Base-by-base conservation (phyloP, 1,140 invertebrate genomes). In the Aethina tumida region DNA sequence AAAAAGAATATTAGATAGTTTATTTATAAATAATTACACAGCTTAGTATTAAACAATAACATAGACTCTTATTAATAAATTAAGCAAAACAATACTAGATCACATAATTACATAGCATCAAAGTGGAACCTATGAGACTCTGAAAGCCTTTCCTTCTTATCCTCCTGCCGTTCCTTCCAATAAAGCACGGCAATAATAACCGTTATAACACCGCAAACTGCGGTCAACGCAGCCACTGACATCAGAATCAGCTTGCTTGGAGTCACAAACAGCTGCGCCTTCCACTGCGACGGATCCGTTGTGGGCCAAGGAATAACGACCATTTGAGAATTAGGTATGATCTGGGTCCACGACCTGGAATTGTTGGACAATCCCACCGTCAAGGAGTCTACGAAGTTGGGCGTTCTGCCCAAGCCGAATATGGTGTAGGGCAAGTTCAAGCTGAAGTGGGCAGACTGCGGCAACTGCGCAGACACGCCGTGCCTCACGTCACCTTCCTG, bases 261-360 rank as follows among this genome's bases (percentile, higher is more conserved):
- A 0, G 94, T 97, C 0, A 98, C 84, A 69, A 96, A 99, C 4
- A 99, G 64, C 58, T 94, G 88, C 13, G 80, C 88, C 46, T 80
- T 81, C 96, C 96, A 99, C 54, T 75, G 73, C 5, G 66, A 72
- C 4, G 89, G 81, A 28, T 86, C 68, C 41, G 75, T 65, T 2
- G 78, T 69, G 5, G 92, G 91, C 58, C 79, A 78, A 3, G 95
- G 95, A 42, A 97, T 89, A 1, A 98, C 80, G 12, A 97, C 83
- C 60, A 99, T 85, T 65, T 98, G 94, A 1, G 94, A 97, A 61
- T 99, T 19, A 88, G 95, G 60, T 56, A 99, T 97, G 20, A 98
- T 84, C 62, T 95, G 90, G 1, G 81, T 81, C 82, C 88, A 97
- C 30, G 77, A 76, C 45, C 75, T 74, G 0, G 62, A 77, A 49